These are phyloP conservation scores for Caenorhabditis wallacei DNA, from an alignment of 2,888 invertebrate genomes.

Conservation along the genomic window DNA sequence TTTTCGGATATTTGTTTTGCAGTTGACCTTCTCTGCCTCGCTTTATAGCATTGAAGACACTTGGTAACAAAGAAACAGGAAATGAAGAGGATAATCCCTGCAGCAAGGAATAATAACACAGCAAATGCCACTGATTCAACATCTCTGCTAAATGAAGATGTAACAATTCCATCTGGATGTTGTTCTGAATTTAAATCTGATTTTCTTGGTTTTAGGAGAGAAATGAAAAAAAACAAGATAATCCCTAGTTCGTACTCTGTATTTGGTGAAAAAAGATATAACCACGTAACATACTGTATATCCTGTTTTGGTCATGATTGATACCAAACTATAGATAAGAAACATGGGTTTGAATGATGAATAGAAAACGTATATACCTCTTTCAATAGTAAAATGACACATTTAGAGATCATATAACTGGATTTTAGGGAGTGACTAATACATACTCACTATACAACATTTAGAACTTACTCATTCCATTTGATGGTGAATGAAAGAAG, in stretches of 20 bases:
- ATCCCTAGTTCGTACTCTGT: background rate
- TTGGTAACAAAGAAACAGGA: conserved; percentile 72
- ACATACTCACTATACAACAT: background rate
- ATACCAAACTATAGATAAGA: conserved; percentile 3
- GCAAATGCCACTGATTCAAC: conserved; percentile 72
- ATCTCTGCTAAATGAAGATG: conserved; percentile 68
- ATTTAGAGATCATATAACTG: background rate
- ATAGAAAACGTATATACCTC: background rate
- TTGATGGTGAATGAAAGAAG: conserved; percentile 1
- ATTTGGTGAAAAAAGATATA: background rate
- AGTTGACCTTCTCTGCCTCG: conserved; percentile 67
- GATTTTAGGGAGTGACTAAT: background rate
- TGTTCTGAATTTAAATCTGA: conserved; percentile 12
- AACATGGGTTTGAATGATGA: background rate
- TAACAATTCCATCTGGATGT: conserved; percentile 57
- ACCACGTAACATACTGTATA: background rate
- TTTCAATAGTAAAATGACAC: background rate
- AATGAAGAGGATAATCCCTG: conserved; percentile 69
- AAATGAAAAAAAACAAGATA: background rate
- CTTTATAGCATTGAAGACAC: conserved; percentile 73
- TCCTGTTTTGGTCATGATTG: conserved; percentile 12
- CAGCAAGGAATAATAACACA: conserved; percentile 66
- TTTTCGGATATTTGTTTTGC: background rate
- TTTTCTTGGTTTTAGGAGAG: too few species aligned
- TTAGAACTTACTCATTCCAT: background rate